Base-by-base conservation (phyloP, 2,113 vertebrate species). In the Serinus canaria region DNA sequence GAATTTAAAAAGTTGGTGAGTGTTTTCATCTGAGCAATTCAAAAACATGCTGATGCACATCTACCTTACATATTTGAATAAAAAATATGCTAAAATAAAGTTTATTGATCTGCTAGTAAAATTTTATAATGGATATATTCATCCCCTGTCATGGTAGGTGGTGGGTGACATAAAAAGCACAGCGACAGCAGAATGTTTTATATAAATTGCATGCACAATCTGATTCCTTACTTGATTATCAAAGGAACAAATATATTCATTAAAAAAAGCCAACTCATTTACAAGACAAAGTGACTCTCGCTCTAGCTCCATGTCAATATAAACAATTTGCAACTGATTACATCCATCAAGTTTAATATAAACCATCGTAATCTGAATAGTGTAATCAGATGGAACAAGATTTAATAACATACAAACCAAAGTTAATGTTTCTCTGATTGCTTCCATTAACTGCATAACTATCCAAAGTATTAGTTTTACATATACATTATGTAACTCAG, bases 321-420 rank as follows among this genome's bases (percentile, higher is more conserved):
- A 72, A 92, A 83, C 18, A 23, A 95, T 90, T 94, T 92, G 80
- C 60, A 15, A 84, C 23, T 93, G 78, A 94, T 95, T 95, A 93
- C 77, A 73, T 87, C 76, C 63, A 95, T 90, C 96, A 92, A 50
- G 74, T 90, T 75, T 92, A 97, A 92, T 80, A 84, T 86, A 79
- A 97, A 97, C 43, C 68, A 92, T 67, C 91, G 25, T 92, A 94
- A 85, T 80, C 23, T 94, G 78, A 96, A 92, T 77, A 56, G 55
- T 87, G 47, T 74, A 95, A 87, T 95, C 78, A 90, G 31, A 43
- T 93, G 49, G 74, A 96, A 96, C 72, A 95, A 56, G 83, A 94
- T 66, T 92, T 95, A 92, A 95, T 74, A 93, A 80, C 55, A 77
- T 84, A 83, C 67, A 96, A 96, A 85, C 75, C 21, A 75, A 79